Evolutionary conservation across 2,113 vertebrate species (phyloP).

Genomic region (Sinocyclocheilus anshuiensis): DNA sequence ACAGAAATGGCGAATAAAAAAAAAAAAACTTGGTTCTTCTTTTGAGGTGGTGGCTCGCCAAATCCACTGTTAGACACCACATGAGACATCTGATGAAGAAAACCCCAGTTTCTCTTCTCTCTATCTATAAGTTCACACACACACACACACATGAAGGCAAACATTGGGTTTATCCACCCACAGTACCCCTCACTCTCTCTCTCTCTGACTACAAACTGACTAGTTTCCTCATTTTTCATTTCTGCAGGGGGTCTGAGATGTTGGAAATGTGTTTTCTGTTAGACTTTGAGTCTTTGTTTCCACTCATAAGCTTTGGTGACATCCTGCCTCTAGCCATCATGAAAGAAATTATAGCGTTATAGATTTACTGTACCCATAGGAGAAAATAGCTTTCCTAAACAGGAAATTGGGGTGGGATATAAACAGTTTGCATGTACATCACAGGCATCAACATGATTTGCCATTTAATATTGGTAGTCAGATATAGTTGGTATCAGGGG

Average conservation of each 20-base stretch:
- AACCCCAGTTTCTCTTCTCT: neutral
- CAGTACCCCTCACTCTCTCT: neutral
- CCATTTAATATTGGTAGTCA: neutral
- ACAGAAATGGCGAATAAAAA: neutral
- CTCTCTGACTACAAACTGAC: neutral
- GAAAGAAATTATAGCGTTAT: neutral
- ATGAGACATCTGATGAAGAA: too few relatives aligned
- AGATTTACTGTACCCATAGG: neutral
- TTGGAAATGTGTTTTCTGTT: neutral
- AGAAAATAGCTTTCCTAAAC: neutral
- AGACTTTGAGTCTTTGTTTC: neutral
- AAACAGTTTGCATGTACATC: neutral
- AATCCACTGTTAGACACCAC: too few relatives aligned
- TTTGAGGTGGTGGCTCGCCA: conserved; percentile 3
- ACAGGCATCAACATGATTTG: neutral
- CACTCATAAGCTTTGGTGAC: neutral
- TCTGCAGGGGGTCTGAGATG: neutral
- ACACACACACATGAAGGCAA: neutral
- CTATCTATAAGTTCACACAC: neutral
- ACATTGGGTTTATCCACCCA: neutral
- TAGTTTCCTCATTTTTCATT: neutral
- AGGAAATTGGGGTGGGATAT: neutral
- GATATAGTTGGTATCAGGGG: neutral
- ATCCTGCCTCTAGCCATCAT: neutral
- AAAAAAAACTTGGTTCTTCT: neutral